Evolutionary conservation across 2,797 vertebrate genomes (phyloP), one percentile per base, ranked within the genome.

Genomic region (Coendou prehensilis): DNA sequence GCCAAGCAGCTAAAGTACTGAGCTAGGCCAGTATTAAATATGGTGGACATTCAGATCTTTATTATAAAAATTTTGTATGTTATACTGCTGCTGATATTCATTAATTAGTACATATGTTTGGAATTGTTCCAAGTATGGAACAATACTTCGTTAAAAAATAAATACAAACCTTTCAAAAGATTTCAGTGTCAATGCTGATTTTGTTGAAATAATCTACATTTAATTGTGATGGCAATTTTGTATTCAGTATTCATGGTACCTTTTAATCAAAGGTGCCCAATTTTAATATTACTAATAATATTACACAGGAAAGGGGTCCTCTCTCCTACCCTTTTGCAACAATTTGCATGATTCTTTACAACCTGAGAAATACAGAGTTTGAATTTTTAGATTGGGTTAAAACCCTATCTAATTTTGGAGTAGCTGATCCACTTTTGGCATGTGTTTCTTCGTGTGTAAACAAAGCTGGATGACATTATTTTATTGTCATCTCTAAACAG

Each of bases 21-120:
- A 85, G 41, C 59, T 37, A 56, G 52, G 30, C 1, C 13, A 52
- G 15, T 41, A 59, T 59, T 45, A 56, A 61, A 37, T n/a, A 14
- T 71, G 33, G 45, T 28, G 8, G 9, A 7, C 45, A 37, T 33
- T 69, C 22, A 61, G 28, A 18, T 30, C 37, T 87, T 89, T 23
- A 26, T 47, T 22, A 33, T 56, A 28, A 89, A 89, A 71, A 23
- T 69, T 11, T 41, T 67, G 41, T 76, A 2, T 78, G 59, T 54
- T 85, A 20, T 45, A 6, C n/a, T 78, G 26, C 63, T n/a, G 26
- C 30, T 50, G 17, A 54, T 83, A 22, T n/a, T 87, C 41, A 37
- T 87, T 89, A 50, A 71, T 94, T 92, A 91, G 56, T 47, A 3
- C 63, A 13, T 73, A 6, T 82, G 15, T 82, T 81, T 93, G 50